phyloP scores from a whole-genome alignment of 2,113 vertebrate genomes.

The Physeter macrocephalus region DNA sequence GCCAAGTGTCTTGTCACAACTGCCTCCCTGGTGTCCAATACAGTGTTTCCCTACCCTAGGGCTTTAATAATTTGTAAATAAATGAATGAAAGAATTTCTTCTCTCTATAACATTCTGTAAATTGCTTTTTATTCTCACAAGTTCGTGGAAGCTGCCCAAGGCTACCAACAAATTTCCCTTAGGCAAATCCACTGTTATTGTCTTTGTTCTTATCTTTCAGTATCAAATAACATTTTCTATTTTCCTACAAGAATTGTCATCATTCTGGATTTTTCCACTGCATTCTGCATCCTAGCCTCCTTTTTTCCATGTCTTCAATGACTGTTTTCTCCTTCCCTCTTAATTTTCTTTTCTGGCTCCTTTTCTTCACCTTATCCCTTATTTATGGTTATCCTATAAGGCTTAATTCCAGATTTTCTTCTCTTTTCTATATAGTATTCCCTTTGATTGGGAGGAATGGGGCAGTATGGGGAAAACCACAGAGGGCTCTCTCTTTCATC shows the following conservation, averaged over 20 bases:
- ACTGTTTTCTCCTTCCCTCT: not conserved
- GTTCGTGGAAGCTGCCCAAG: not conserved
- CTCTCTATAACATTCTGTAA: not conserved
- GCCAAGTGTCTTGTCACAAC: not conserved
- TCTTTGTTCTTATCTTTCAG: not conserved
- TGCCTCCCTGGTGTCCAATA: not conserved
- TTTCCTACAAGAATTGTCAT: not conserved
- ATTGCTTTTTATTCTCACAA: slow-evolving; percentile 1
- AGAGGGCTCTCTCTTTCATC: not conserved
- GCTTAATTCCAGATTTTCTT: not conserved
- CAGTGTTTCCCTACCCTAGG: not conserved
- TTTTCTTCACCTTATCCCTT: not conserved
- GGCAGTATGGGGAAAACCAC: not conserved
- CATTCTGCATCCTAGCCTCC: not conserved
- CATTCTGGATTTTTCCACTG: slow-evolving; percentile 6
- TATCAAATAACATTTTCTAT: not conserved
- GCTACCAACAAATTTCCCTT: not conserved
- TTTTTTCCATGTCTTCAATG: not conserved
- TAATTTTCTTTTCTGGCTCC: not conserved
- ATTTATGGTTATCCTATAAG: not conserved
- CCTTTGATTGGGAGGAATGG: not conserved
- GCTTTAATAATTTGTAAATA: not conserved
- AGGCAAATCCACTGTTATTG: slow-evolving; percentile 20
- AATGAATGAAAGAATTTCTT: not conserved
- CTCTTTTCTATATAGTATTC: not conserved